Conservation (phyloP, 2,797 vertebrate species). For the Lepus oiostolus region DNA sequence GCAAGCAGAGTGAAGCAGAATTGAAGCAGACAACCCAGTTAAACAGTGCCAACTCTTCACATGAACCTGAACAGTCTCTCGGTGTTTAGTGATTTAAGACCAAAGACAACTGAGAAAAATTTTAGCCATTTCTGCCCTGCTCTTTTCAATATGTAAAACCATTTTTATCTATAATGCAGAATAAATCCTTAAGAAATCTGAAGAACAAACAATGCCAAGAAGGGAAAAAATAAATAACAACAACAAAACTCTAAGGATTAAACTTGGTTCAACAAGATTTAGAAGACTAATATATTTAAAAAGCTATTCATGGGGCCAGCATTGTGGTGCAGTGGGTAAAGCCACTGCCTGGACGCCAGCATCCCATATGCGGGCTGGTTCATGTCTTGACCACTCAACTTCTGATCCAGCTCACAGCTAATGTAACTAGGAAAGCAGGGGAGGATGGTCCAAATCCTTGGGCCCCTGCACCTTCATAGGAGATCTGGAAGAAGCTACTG, state of each 20-base stretch:
- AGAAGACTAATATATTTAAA: not conserved
- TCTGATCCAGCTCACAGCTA: too few species aligned
- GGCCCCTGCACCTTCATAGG: too few species aligned
- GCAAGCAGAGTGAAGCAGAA: not conserved
- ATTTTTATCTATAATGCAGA: not conserved
- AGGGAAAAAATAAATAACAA: slow-evolving; percentile 27
- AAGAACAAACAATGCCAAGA: slow-evolving; percentile 6
- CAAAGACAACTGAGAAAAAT: slow-evolving; percentile 9
- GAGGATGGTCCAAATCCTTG: too few species aligned
- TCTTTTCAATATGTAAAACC: slow-evolving; percentile 25
- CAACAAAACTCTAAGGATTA: not conserved
- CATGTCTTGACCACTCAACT: too few species aligned
- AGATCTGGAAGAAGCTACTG: too few species aligned
- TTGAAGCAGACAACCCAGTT: not conserved
- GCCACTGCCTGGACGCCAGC: too few species aligned
- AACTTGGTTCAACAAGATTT: not conserved
- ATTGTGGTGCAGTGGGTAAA: too few species aligned
- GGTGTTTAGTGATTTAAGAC: not conserved
- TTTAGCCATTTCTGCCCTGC: slow-evolving; percentile 1
- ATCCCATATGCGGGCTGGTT: too few species aligned
- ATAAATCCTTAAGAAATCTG: not conserved
- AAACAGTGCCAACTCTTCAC: not conserved
- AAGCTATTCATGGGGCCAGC: too few species aligned
- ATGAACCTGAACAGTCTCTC: not conserved
- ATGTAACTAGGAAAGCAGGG: too few species aligned